Evolutionary conservation across 2,113 vertebrate species (phyloP).

Genomic region (Neogobius melanostomus): DNA sequence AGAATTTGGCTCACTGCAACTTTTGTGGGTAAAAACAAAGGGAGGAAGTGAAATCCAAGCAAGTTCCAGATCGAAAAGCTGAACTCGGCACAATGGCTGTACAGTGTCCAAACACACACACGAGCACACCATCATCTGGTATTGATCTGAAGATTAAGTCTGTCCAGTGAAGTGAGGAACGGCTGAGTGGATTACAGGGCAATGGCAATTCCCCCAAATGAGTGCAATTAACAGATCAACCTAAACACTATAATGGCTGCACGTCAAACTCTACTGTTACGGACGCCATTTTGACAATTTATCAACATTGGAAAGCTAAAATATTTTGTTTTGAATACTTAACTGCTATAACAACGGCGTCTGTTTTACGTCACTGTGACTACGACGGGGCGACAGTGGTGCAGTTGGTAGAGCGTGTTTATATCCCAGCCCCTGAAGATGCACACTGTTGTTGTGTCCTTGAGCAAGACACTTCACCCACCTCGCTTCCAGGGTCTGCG

Average conservation of each 20-base stretch:
- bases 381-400: too few relatives aligned
- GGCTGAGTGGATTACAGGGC: neutral
- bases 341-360: too few relatives aligned
- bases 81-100: conserved; percentile 12
- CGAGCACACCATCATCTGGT: conserved; percentile 20
- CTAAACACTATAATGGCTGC: conserved; percentile 4
- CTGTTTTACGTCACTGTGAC: too few relatives aligned
- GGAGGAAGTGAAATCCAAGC: conserved; percentile 39
- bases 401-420: too few relatives aligned
- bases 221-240: conserved; percentile 4
- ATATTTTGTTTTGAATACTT: too few relatives aligned
- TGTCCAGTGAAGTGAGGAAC: conserved; percentile 33
- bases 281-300: too few relatives aligned
- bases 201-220: neutral
- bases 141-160: conserved; percentile 52
- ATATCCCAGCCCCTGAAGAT: too few relatives aligned
- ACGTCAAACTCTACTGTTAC: neutral
- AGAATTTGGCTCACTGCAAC: conserved; percentile 1
- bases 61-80: conserved; percentile 11
- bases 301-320: too few relatives aligned
- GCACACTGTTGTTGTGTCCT: too few relatives aligned
- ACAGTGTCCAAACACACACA: conserved; percentile 43
- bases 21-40: conserved; percentile 12
- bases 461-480: too few relatives aligned
- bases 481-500: too few relatives aligned